Evolutionary conservation across 2,888 invertebrate genomes (phyloP).

Genomic region (Macrosoma leucophasiata): DNA sequence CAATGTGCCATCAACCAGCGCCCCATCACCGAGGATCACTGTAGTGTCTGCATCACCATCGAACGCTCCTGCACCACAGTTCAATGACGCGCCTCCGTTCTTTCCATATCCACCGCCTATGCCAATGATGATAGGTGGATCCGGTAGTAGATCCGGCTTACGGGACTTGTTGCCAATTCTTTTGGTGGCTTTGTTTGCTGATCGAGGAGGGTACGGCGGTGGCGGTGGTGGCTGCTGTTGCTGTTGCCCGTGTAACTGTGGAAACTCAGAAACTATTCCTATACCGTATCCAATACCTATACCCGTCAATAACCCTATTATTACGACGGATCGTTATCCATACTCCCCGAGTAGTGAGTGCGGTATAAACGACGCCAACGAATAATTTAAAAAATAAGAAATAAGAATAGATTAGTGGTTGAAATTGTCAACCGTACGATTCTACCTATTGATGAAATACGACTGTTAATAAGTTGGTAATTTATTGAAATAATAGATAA

Average conservation of each 20-base stretch:
- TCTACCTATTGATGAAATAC: too few species aligned
- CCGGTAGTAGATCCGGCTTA: slow-evolving; percentile 32
- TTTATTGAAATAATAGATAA: too few species aligned
- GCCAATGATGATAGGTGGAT: slow-evolving; percentile 34
- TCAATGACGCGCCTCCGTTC: slow-evolving; percentile 10
- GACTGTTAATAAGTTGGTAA: too few species aligned
- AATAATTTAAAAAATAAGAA: slow-evolving; percentile 3
- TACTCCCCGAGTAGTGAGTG: slow-evolving; percentile 19
- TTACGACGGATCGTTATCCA: slow-evolving; percentile 23
- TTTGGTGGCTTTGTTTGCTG: slow-evolving; percentile 35
- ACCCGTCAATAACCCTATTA: slow-evolving; percentile 37
- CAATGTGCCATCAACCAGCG: slow-evolving; percentile 36
- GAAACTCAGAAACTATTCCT: slow-evolving; percentile 27
- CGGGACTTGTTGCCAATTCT: slow-evolving; percentile 40
- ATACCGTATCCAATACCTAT: slow-evolving; percentile 44
- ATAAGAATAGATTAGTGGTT: too few species aligned
- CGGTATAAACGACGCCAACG: slow-evolving; percentile 12
- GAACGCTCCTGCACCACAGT: slow-evolving; percentile 9
- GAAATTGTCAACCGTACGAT: too few species aligned
- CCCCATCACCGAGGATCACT: slow-evolving; percentile 34
- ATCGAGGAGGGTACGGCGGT: slow-evolving; percentile 27
- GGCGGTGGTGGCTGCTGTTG: slow-evolving; percentile 23
- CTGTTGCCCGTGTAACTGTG: slow-evolving; percentile 28
- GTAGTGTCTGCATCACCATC: slow-evolving; percentile 28
- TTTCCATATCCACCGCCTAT: slow-evolving; percentile 23